Percentiles rank a stretch among this genome's conserved stretches.
phyloP scores from a whole-genome alignment of 2,888 invertebrate genomes.

The Vesta saturnalis region DNA sequence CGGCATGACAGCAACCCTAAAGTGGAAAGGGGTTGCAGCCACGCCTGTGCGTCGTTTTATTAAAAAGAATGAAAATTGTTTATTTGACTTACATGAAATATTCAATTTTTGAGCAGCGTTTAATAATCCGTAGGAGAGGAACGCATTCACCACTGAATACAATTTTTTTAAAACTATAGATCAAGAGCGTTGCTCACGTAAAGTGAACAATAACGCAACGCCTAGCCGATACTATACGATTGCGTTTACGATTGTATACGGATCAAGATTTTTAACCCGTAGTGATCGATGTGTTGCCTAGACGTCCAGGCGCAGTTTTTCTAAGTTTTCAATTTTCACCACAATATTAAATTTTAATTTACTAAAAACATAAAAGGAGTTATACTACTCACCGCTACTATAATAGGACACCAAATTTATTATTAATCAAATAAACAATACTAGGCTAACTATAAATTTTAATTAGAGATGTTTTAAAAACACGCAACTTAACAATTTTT shows the following conservation, averaged over 20 bases:
- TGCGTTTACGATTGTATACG: neutral
- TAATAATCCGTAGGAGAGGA: neutral
- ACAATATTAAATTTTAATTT: too few species aligned
- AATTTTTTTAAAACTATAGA: conserved; percentile 13
- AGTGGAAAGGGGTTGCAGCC: conserved; percentile 11
- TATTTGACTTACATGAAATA: conserved; percentile 15
- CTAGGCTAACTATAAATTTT: too few species aligned
- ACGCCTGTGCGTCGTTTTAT: conserved; percentile 17
- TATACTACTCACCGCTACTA: too few species aligned
- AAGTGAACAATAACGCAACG: conserved; percentile 16
- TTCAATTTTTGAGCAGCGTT: neutral
- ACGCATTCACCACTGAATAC: conserved; percentile 10
- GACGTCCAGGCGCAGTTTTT: neutral
- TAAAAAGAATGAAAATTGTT: neutral
- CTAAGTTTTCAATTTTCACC: too few species aligned
- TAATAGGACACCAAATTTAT: too few species aligned
- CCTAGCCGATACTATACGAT: conserved; percentile 3
- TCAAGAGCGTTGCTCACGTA: conserved; percentile 1
- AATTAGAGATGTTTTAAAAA: too few species aligned
- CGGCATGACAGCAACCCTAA: conserved; percentile 32
- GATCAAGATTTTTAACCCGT: neutral
- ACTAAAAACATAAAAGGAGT: too few species aligned
- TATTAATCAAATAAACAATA: too few species aligned
- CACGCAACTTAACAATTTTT: too few species aligned
- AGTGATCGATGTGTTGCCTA: conserved; percentile 2